phyloP scores from a whole-genome alignment of 2,888 invertebrate species.

The Carpatolechia fugitivella region DNA sequence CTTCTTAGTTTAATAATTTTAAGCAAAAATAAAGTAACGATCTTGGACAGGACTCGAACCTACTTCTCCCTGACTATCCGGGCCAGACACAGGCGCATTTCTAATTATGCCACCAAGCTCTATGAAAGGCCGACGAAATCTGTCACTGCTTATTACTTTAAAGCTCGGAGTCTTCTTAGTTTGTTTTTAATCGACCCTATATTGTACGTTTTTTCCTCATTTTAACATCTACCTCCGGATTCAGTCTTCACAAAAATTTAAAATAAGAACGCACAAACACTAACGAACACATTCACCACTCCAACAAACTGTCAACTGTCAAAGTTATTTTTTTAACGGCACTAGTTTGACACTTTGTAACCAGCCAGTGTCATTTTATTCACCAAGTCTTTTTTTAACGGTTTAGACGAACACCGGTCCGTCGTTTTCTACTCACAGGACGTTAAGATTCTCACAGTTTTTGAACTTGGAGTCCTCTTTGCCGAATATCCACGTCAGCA shows the following conservation, averaged over 20 bases:
- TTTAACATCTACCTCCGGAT: neutral
- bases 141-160: too few species aligned
- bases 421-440: constrained; percentile 83
- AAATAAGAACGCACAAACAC: constrained; percentile 6
- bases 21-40: too few species aligned
- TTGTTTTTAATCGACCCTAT: too few species aligned
- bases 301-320: neutral
- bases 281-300: constrained; percentile 11
- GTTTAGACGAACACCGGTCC: constrained; percentile 69
- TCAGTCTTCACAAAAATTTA: neutral
- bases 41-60: too few species aligned
- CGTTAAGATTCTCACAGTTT: constrained; percentile 93
- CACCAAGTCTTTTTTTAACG: neutral
- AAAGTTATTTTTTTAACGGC: neutral
- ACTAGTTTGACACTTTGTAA: neutral
- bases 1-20: too few species aligned
- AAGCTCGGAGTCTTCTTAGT: too few species aligned
- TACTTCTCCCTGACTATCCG: too few species aligned
- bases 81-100: too few species aligned
- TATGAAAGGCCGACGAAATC: too few species aligned
- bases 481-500: constrained; percentile 94
- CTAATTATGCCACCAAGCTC: too few species aligned
- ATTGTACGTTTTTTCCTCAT: too few species aligned
- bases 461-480: constrained; percentile 95
- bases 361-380: neutral